Percentiles rank a stretch among this genome's conserved stretches.
Evolutionary conservation across 2,113 vertebrate species (phyloP).

Genomic region (Cavia porcellus): DNA sequence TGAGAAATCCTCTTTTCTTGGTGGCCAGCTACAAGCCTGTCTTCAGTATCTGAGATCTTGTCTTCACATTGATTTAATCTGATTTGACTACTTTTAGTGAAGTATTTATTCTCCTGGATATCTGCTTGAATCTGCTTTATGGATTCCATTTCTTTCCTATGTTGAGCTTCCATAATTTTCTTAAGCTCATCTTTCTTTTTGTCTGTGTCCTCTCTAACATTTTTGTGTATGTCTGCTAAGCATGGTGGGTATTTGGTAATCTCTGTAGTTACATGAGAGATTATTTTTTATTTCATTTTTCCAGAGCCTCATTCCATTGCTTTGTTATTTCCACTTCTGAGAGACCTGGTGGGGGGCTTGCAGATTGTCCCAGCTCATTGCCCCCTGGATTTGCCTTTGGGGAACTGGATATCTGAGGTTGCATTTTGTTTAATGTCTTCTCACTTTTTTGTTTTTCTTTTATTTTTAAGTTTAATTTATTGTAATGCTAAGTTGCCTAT

Average conservation of each 20-base stretch:
- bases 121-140: background rate
- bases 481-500: background rate
- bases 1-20: background rate
- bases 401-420: background rate
- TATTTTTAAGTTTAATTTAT: background rate
- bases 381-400: background rate
- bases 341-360: background rate
- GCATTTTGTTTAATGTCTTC: background rate
- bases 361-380: background rate
- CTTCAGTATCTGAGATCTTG: background rate
- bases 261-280: background rate
- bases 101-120: background rate
- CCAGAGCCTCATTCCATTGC: background rate
- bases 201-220: background rate
- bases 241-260: background rate
- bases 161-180: background rate
- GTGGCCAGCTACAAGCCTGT: background rate
- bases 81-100: background rate
- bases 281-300: background rate
- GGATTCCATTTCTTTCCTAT: background rate
- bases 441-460: background rate
- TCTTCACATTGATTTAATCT: background rate
- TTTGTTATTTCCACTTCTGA: background rate
- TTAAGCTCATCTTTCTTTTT: background rate
- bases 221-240: background rate